Evolutionary conservation across 1,140 invertebrate genomes (phyloP).

Genomic region (Lerema accius): DNA sequence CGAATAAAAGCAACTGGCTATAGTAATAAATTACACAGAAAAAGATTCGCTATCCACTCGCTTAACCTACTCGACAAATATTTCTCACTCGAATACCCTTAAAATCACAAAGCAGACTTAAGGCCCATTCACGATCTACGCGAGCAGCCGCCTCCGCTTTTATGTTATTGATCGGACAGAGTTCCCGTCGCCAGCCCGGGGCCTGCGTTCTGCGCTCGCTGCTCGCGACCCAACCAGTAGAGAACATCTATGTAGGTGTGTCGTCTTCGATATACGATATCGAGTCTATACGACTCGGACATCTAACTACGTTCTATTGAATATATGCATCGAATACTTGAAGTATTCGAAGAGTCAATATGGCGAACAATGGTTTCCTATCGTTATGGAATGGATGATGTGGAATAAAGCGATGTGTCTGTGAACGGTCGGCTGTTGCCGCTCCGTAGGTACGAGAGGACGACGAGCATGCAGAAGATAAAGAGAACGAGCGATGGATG

Average conservation of each 20-base stretch:
- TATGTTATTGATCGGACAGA: constrained; percentile 7
- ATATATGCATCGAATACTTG: background rate
- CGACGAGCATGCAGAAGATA: constrained; percentile 6
- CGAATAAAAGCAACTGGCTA: no score
- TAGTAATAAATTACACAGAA: no score
- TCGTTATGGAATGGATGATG: background rate
- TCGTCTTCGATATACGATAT: no score
- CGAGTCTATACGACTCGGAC: no score
- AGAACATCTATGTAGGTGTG: no score
- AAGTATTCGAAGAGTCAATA: background rate
- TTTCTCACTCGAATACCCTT: background rate
- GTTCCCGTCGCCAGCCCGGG: background rate
- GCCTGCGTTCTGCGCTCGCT: background rate
- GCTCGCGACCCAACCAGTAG: no score
- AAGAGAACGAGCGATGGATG: constrained; percentile 16
- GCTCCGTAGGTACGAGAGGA: constrained; percentile 5
- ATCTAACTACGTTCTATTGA: background rate
- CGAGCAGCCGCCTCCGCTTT: constrained; percentile 4
- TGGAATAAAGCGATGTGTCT: constrained; percentile 1
- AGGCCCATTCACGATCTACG: background rate
- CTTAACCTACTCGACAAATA: no score
- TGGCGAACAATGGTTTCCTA: background rate
- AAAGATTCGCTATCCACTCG: no score
- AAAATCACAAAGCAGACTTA: background rate
- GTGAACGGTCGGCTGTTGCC: constrained; percentile 16